Evolutionary conservation across 1,140 invertebrate species (phyloP).

Genomic region (Panulirus ornatus): DNA sequence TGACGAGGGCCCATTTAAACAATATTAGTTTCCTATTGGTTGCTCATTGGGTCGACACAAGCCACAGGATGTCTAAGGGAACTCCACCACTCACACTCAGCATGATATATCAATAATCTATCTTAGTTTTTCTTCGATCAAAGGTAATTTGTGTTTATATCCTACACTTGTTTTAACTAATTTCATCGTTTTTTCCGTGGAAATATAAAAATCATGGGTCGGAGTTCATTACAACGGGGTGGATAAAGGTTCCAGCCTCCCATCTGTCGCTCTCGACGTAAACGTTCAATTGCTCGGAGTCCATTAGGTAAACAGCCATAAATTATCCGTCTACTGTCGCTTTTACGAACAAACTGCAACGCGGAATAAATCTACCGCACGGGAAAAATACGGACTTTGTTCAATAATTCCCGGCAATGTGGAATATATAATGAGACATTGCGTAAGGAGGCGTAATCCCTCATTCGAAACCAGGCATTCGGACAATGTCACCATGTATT

Average conservation of each 20-base stretch:
- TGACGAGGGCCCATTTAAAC: slow-evolving; percentile 72
- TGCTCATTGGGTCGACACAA: slow-evolving; percentile 53
- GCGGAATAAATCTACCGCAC: no score
- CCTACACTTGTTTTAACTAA: neutral
- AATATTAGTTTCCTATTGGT: slow-evolving; percentile 73
- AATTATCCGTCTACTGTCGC: neutral
- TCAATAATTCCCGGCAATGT: no score
- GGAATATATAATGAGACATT: neutral
- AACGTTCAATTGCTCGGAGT: slow-evolving; percentile 24
- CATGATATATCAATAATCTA: no score
- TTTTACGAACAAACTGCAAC: no score
- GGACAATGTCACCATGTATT: slow-evolving; percentile 61
- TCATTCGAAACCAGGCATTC: slow-evolving; percentile 14
- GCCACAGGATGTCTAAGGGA: neutral
- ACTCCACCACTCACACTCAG: no score
- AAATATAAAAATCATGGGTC: neutral
- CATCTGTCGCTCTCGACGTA: slow-evolving; percentile 59
- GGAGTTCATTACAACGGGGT: slow-evolving; percentile 52
- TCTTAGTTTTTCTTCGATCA: no score
- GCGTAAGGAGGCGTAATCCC: neutral
- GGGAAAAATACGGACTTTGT: no score
- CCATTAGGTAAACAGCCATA: slow-evolving; percentile 15
- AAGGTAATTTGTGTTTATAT: no score
- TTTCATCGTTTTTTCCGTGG: no score
- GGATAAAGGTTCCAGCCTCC: slow-evolving; percentile 31